Evolutionary conservation across 2,888 invertebrate genomes (phyloP), one percentile per base, ranked within the genome.

Genomic region (Tetragonula carbonaria): DNA sequence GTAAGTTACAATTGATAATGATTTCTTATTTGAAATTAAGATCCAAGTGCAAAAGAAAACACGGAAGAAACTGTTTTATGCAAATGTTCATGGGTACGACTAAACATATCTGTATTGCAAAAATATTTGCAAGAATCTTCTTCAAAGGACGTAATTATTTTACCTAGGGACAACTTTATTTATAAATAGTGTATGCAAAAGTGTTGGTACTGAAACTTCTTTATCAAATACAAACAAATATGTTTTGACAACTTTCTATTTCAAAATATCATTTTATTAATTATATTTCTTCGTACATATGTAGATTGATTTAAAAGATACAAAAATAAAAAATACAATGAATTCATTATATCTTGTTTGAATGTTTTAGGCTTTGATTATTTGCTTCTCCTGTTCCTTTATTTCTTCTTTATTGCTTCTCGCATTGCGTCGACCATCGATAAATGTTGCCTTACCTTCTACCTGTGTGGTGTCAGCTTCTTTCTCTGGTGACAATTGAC

Each of bases 21-120:
- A 28, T 4, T 59, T 57, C 59, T 23, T n/a, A 53, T 55, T 53
- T n/a, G 0, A 45, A 23, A 71, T 57, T 11, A 62, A 85, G 76
- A 59, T 55, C 13, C 18, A 33, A 57, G 18, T 4, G 18, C 2
- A 2, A 67, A 77, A 23, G 62, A 72, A 23, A 51, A 55, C 16
- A 74, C 50, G 4, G 53, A 53, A 55, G 50, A 45, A 23, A 8
- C 16, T 18, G 51, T 21, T 62, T 77, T 62, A 8, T 85, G 85
- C n/a, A 77, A n/a, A 4, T 80, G 80, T 13, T 80, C 85, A 1
- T 85, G 85, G 85, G 13, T 72, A 5, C 81, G 66, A 16, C 23
- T 86, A 8, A 86, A 53, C 16, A 59, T 73, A 28, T 62, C 85
- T 18, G 38, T 38, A 38, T 18, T 86, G 3, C 67, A 73, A 0